Evolutionary conservation across 1,140 invertebrate genomes (phyloP), one percentile per base, ranked within the genome.

Genomic region (Penaeus vannamei): DNA sequence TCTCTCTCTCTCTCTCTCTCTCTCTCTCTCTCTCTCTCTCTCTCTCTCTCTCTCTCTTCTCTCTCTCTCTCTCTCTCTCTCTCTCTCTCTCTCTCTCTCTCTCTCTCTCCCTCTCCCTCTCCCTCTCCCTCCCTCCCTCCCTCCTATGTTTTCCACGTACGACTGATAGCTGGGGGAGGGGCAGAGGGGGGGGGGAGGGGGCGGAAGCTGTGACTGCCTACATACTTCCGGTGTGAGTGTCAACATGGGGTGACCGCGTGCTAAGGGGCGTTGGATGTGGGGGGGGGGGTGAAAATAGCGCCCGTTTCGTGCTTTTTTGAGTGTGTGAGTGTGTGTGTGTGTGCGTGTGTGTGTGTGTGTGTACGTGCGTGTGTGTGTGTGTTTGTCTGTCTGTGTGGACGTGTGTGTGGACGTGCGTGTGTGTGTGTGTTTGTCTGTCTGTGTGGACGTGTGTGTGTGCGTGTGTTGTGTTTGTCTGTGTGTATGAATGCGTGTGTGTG

Each of bases 1-100:
- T 83, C 81, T 61, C 81, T 83, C 81, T 61, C 81, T 61, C 81
- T 83, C 81, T 61, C 81, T 83, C 81, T 83, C 81, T 36, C 82
- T 84, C 61, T 84, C 61, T 64, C 61, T 66, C 82, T 66, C 82
- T 36, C 26, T 32, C 61, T 32, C 61, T 17, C 29, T 36, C 61
- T 66, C 61, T 29, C 77, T 80, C 77, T 80, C 42, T 29, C 42
- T 59, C 36, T 46, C 36, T 26, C 36, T 46, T 29, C 32, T 14
- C 60, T 59, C 79, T 20, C 26, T 59, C 79, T 76, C 22, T 79
- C n/a, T 14, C 42, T 79, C 76, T 79, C 23, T 79, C 26, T 14
- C 23, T 79, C 8, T 36, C 23, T 79, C 26, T 14, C 26, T 79
- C 22, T 46, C 26, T 46, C 26, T 22, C 22, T 79, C 22, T 36